Base-by-base conservation (phyloP, 2,113 vertebrate genomes). In the Mus spicilegus region DNA sequence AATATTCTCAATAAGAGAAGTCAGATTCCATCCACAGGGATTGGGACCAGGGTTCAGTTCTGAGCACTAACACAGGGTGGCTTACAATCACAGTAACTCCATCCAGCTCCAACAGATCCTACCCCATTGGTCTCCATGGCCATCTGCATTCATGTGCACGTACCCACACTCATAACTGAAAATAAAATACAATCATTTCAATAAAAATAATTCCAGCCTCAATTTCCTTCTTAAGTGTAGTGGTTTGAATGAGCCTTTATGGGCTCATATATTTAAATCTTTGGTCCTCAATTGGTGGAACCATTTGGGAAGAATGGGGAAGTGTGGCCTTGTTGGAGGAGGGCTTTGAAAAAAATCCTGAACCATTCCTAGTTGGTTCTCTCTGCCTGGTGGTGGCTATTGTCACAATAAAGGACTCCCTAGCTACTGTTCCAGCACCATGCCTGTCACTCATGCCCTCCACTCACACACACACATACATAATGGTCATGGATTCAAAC, bases 1-100 rank as follows among this genome's bases (percentile, higher is more conserved):
- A 94, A 92, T 22, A 58, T 1, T n/a, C 12, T 87, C 56, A 49
- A 20, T 56, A 93, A 81, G 3, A 84, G 30, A 97, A 94, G 33
- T n/a, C 69, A 42, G 42, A 92, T 94, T 84, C 33, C 33, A 93
- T 49, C 36, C 58, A 93, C 67, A 84, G n/a, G 39, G 16, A 19
- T 30, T 1, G 26, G n/a, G 4, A 16, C n/a, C 24, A 42, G 24
- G 7, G 3, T 28, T 84, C 54, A 39, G 54, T 39, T 82, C 36
- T 61, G 36, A 61, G 20, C 20, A 58, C 6, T 39, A 39, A 39
- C 36, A 58, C 20, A 19, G 11, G 0, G 11, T 82, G 20, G 20
- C 54, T 58, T 54, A 81, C 19, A 56, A 19, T 81, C 78, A n/a
- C 33, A n/a, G 51, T 58, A n/a, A n/a, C 10, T n/a, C 17, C 20